A percentile compares a stretch with the other conserved stretches of the same genome.
Evolutionary conservation across 2,888 invertebrate genomes (phyloP).

Genomic region (Silvanus unidentatus): DNA sequence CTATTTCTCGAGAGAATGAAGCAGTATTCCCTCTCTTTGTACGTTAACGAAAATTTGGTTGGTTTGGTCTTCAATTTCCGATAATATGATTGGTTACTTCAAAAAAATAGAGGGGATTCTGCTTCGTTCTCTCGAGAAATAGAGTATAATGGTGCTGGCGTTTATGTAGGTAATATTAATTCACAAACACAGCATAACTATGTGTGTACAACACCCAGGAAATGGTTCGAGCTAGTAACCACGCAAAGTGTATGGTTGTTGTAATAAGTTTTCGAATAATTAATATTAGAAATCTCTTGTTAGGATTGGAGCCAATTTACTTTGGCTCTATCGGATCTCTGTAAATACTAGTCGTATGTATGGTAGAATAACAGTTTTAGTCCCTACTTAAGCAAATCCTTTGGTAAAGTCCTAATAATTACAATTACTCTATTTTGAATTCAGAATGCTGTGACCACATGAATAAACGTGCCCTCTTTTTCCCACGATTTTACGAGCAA

Average conservation of each 20-base stretch:
- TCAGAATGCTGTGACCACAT: conserved; percentile 10
- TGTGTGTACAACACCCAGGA: background rate
- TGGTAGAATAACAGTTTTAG: conserved; percentile 18
- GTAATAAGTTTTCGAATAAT: conserved; percentile 8
- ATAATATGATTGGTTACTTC: too few species aligned
- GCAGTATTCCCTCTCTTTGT: too few species aligned
- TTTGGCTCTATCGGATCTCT: conserved; percentile 18
- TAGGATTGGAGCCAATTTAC: conserved; percentile 13
- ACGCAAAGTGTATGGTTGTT: conserved; percentile 3
- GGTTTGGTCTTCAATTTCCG: too few species aligned
- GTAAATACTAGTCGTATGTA: conserved; percentile 20
- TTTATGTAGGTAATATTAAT: too few species aligned
- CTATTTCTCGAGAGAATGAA: too few species aligned
- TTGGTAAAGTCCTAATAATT: conserved; percentile 21
- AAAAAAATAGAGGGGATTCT: too few species aligned
- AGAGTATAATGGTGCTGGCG: too few species aligned
- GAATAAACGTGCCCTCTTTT: conserved; percentile 3
- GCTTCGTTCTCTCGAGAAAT: too few species aligned
- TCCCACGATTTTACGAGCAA: background rate
- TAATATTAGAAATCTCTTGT: conserved; percentile 16
- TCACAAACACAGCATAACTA: too few species aligned
- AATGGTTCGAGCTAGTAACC: background rate
- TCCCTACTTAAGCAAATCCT: conserved; percentile 19
- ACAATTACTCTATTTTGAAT: conserved; percentile 16
- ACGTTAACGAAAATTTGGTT: too few species aligned